These are phyloP conservation scores for Coremacera marginata DNA, from an alignment of 2,888 invertebrate genomes.

Conservation along the genomic window DNA sequence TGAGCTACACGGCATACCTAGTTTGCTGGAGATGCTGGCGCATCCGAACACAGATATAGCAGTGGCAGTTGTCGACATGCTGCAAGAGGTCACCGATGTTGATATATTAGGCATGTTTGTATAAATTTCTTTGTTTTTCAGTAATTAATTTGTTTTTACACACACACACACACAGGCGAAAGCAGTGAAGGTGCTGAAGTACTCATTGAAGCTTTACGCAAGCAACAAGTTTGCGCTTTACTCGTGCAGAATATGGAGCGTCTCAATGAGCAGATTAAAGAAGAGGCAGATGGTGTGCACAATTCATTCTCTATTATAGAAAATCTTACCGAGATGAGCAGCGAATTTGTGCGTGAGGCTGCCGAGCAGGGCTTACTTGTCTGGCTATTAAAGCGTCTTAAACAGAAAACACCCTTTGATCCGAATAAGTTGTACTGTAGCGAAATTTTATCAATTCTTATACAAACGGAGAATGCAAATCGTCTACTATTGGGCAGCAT, in stretches of 20 bases:
- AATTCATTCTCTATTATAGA: conserved; percentile 93
- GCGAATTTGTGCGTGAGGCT: conserved; percentile 85
- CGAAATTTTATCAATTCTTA: conserved; percentile 94
- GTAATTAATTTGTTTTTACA: background rate
- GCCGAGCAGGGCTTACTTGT: conserved; percentile 90
- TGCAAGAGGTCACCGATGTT: conserved; percentile 93
- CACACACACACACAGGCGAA: conserved; percentile 72
- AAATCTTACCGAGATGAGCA: conserved; percentile 92
- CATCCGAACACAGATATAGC: conserved; percentile 91
- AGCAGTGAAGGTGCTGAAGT: conserved; percentile 91
- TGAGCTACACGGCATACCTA: conserved; percentile 88
- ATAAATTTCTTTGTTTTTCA: background rate
- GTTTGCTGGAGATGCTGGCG: conserved; percentile 89
- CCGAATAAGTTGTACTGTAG: conserved; percentile 95
- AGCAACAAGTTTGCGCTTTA: conserved; percentile 90
- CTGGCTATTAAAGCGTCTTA: conserved; percentile 92
- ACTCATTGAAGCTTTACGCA: conserved; percentile 87
- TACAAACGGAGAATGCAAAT: conserved; percentile 91
- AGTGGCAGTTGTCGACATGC: conserved; percentile 71
- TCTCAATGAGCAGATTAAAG: conserved; percentile 91
- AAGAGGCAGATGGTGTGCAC: conserved; percentile 96
- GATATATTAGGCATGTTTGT: conserved; percentile 78
- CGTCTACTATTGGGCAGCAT: conserved; percentile 86
- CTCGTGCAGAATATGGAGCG: conserved; percentile 94
- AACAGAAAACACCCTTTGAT: conserved; percentile 91